Conservation (phyloP, 2,888 invertebrate genomes). For the Polydrusus pterygomalis region DNA sequence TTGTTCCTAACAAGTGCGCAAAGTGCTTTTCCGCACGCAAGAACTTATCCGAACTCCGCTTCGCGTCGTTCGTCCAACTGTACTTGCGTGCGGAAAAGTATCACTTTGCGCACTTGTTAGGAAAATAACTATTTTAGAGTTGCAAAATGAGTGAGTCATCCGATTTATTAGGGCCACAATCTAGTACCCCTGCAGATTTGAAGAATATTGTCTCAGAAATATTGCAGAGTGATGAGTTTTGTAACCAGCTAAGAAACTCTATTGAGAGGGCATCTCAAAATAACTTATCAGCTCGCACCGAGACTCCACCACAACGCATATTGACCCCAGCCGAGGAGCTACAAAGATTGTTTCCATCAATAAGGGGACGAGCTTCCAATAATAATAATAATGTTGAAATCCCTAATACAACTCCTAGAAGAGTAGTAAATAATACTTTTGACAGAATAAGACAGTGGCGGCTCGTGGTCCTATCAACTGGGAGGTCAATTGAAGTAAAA, state of each 20-base stretch:
- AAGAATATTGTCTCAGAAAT: conserved; percentile 7
- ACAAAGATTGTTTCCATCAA: conserved; percentile 7
- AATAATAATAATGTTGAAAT: neutral
- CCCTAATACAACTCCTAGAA: conserved; percentile 5
- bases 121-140: too few species aligned
- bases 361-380: neutral
- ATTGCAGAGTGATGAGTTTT: conserved; percentile 4
- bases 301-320: conserved; percentile 1
- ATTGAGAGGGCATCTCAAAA: neutral
- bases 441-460: too few species aligned
- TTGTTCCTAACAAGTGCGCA: too few species aligned
- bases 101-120: too few species aligned
- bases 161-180: neutral
- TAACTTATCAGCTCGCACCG: too few species aligned
- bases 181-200: conserved; percentile 7
- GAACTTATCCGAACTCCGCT: too few species aligned
- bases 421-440: neutral
- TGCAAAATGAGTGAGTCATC: conserved; percentile 1
- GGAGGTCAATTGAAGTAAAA: too few species aligned
- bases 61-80: too few species aligned
- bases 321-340: conserved; percentile 6
- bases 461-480: too few species aligned
- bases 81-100: too few species aligned
- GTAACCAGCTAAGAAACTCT: conserved; percentile 3
- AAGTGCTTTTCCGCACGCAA: too few species aligned